A percentile compares a stretch with the other conserved stretches of the same genome.
Evolutionary conservation across 2,888 invertebrate genomes (phyloP).

Genomic region (Oscheius onirici): DNA sequence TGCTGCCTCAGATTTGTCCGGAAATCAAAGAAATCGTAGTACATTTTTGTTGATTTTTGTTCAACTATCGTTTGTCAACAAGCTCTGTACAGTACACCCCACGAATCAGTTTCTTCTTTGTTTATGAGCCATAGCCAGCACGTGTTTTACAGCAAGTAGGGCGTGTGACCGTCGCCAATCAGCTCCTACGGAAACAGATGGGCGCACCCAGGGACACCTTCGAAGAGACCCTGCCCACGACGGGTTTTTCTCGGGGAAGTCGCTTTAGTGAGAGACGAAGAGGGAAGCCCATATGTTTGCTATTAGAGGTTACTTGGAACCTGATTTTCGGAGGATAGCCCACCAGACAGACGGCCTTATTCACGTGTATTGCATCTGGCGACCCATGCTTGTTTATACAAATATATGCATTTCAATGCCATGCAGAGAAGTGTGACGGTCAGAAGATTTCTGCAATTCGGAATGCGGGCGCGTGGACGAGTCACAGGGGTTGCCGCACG

Average conservation of each 20-base stretch:
- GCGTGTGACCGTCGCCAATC: slow-evolving; percentile 1
- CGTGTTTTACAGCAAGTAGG: slow-evolving; percentile 25
- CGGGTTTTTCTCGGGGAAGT: neutral
- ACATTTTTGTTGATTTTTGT: no score
- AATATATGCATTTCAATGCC: slow-evolving; percentile 20
- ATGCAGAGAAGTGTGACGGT: slow-evolving; percentile 10
- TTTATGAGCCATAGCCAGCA: slow-evolving; percentile 17
- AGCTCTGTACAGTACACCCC: no score
- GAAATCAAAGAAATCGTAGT: no score
- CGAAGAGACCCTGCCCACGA: neutral
- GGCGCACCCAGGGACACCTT: slow-evolving; percentile 15
- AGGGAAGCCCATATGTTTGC: no score
- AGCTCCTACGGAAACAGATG: slow-evolving; percentile 10
- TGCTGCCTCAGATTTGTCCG: no score
- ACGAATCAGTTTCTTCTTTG: slow-evolving; percentile 3
- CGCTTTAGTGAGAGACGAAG: neutral
- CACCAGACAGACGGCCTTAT: no score
- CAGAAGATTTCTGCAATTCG: slow-evolving; percentile 9
- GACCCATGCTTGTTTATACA: slow-evolving; percentile 5
- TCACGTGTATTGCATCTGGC: no score
- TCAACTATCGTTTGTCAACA: no score
- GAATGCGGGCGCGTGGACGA: slow-evolving; percentile 5
- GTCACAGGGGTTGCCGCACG: neutral
- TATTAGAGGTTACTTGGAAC: no score
- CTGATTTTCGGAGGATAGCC: no score